Evolutionary conservation across 2,888 invertebrate species (phyloP), one percentile per base, ranked within the genome.

Genomic region (Hesperia comma): DNA sequence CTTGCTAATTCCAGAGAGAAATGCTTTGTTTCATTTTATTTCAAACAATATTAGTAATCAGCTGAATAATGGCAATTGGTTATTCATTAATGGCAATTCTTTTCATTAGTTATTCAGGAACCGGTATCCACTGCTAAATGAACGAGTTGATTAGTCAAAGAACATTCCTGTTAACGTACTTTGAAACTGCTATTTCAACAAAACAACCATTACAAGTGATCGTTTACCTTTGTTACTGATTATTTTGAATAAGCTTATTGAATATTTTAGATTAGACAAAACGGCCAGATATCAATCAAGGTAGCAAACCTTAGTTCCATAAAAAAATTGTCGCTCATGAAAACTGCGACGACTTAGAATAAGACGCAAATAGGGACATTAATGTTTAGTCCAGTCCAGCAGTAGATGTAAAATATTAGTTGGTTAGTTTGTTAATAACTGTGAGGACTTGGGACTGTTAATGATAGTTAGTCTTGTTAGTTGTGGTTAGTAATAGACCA

Each of bases 61-160:
- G 12, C 17, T 17, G 17, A 46, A 46, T 46, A 15, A 46, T 17
- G 7, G 7, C 15, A 46, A 46, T 41, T 14, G 14, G 17, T n/a
- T 15, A 46, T 46, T 46, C 17, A n/a, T n/a, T 26, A 26, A n/a
- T n/a, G n/a, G n/a, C n/a, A n/a, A n/a, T n/a, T 46, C 7, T 46
- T 17, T 46, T 6, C 6, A 46, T 46, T 17, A 46, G 15, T 17
- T 17, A 46, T 46, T 46, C 43, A 15, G 17, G 43, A 46, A 46
- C 17, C 15, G 17, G 17, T 46, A 46, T 17, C 7, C 43, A 17
- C 15, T 12, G 43, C 15, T 15, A 46, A 46, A 37, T 46, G 33
- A 33, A 63, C 21, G 33, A 46, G 55, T 63, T 63, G 63, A 63
- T 63, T 55, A 56, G 55, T 63, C 63, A 63, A 63, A 63, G 63